Percentiles rank a stretch among this genome's conserved stretches.
These are phyloP conservation scores for Dryobates pubescens DNA, from an alignment of 2,797 vertebrate genomes.

Conservation along the genomic window DNA sequence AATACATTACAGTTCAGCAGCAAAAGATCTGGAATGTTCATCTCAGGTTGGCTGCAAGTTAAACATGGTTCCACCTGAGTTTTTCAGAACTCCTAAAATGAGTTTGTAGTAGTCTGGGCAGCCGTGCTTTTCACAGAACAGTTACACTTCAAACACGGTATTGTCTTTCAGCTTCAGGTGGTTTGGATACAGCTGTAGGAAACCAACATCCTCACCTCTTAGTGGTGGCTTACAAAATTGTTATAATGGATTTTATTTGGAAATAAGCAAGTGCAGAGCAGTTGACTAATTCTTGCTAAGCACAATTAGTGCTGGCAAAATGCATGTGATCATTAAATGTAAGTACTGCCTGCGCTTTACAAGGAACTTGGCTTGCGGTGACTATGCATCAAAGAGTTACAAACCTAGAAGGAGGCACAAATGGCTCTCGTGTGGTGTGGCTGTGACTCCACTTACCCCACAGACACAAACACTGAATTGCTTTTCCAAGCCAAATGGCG, in stretches of 20 bases:
- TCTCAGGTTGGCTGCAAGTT: not conserved
- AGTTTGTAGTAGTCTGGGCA: not conserved
- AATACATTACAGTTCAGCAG: not conserved
- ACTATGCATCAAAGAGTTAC: not conserved
- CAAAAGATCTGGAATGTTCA: not conserved
- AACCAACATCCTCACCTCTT: not conserved
- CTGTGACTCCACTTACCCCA: constrained; percentile 78
- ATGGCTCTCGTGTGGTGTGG: not conserved
- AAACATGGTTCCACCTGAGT: not conserved
- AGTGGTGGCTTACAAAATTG: not conserved
- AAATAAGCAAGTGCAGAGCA: not conserved
- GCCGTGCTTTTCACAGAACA: not conserved
- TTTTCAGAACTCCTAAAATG: not conserved
- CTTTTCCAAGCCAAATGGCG: constrained; percentile 76
- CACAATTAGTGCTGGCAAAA: not conserved
- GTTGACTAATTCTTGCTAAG: not conserved
- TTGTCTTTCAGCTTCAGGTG: not conserved
- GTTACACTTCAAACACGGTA: not conserved
- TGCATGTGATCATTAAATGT: not conserved
- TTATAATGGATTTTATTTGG: not conserved
- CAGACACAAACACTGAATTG: constrained; percentile 82
- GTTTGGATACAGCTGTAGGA: not conserved
- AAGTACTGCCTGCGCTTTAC: not conserved
- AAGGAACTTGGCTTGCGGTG: not conserved
- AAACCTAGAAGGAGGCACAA: not conserved